Evolutionary conservation across 1,140 invertebrate species (phyloP).

Genomic region (Tetranychus cinnabarinus): DNA sequence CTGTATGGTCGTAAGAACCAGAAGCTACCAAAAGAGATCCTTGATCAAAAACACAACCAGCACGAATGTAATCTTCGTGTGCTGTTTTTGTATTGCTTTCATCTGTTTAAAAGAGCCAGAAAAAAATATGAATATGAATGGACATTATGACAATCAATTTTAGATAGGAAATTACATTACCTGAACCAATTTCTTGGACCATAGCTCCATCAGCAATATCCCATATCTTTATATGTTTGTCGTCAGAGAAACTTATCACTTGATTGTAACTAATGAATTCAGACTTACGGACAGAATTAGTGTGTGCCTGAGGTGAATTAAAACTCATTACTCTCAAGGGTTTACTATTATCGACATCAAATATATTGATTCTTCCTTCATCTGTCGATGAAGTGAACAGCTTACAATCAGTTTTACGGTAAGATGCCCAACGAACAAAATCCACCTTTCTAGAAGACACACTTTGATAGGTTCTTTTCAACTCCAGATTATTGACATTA

Average conservation of each 20-base stretch:
- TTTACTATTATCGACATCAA: constrained; percentile 42
- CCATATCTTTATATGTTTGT: constrained; percentile 67
- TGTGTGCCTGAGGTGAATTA: not conserved
- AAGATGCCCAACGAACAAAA: constrained; percentile 58
- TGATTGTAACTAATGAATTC: constrained; percentile 20
- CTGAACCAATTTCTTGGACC: not conserved
- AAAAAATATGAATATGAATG: too few relatives aligned
- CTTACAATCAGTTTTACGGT: constrained; percentile 51
- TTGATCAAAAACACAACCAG: constrained; percentile 6
- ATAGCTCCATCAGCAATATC: constrained; percentile 41
- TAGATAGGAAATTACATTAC: not conserved
- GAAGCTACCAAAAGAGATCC: constrained; percentile 11
- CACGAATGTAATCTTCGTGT: constrained; percentile 7
- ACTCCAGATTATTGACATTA: constrained; percentile 36
- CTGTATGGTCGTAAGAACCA: constrained; percentile 77
- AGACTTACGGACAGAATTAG: not conserved
- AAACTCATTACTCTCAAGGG: constrained; percentile 5
- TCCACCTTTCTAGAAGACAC: constrained; percentile 35
- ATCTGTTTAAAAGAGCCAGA: not conserved
- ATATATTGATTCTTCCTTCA: constrained; percentile 59
- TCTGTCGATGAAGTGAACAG: constrained; percentile 64
- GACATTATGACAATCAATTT: too few relatives aligned
- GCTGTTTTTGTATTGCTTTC: not conserved
- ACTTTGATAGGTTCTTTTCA: constrained; percentile 43
- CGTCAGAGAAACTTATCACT: constrained; percentile 74